Percentiles rank a stretch among this genome's conserved stretches.
These are phyloP conservation scores for Nephila pilipes DNA, from an alignment of 1,140 invertebrate species.

Conservation along the genomic window DNA sequence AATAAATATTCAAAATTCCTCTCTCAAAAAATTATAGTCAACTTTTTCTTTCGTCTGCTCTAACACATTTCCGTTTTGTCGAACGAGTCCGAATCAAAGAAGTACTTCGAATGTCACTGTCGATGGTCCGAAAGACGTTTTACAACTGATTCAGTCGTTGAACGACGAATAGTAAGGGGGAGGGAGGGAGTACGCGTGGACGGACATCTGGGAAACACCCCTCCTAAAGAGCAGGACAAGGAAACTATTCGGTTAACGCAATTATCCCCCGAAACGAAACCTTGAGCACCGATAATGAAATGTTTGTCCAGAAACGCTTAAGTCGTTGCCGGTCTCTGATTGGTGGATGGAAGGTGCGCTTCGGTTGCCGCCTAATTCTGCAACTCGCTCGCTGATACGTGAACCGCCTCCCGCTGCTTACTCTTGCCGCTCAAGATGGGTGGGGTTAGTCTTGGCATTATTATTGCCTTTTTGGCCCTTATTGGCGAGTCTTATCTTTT, in stretches of 20 bases:
- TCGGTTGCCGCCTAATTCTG: conserved; percentile 75
- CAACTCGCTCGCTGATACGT: conserved; percentile 76
- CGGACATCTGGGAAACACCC: conserved; percentile 60
- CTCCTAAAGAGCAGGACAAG: conserved; percentile 27
- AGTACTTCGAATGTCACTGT: neutral
- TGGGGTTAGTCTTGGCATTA: neutral
- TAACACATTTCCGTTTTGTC: neutral
- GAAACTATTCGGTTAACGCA: conserved; percentile 76
- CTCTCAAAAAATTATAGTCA: no score
- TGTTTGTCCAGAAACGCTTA: conserved; percentile 77
- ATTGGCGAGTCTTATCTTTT: neutral
- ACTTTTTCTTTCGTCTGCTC: no score
- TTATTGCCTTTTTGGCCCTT: neutral
- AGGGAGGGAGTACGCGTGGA: conserved; percentile 18
- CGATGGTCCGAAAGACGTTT: conserved; percentile 54
- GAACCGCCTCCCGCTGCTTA: conserved; percentile 59
- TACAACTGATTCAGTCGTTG: conserved; percentile 48
- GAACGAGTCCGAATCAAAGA: neutral
- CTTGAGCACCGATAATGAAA: conserved; percentile 75
- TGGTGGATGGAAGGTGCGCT: conserved; percentile 67
- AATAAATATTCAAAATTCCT: no score
- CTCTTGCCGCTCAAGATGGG: conserved; percentile 24
- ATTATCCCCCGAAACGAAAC: conserved; percentile 69
- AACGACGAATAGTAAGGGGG: conserved; percentile 11
- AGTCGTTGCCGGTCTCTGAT: conserved; percentile 75